Base-by-base conservation (phyloP, 2,113 vertebrate species). In the Tetraodon nigroviridis region DNA sequence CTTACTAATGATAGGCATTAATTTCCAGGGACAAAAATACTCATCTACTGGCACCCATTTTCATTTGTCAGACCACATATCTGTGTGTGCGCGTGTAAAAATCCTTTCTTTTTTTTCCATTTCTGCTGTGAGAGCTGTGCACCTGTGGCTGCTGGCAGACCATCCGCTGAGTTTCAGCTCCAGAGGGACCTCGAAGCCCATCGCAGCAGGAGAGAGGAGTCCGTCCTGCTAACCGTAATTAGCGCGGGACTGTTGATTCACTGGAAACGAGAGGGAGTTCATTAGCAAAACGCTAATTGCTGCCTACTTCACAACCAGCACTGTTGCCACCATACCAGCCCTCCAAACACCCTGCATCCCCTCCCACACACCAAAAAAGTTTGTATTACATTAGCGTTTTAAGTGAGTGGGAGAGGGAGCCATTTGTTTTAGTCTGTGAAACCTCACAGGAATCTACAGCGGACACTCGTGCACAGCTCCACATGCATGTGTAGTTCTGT, bases 181-280 rank as follows among this genome's bases (percentile, higher is more conserved):
- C 76, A 51, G 73, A 82, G 84, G 85, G 87, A 87, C 84, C 82
- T 82, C 79, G 80, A 76, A 83, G 65, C 83, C 61, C 58, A 61
- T 70, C 78, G 79, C 82, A 77, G 79, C 75, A 82, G 84, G 81
- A 85, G 88, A 87, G 80, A 84, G 64, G 76, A 88, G 82, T 87
- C 85, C 76, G 82, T 89, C 84, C 88, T 88, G 87, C 87, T 85
- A 86, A 77, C 85, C 72, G 75, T 90, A 91, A 90, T 90, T 90
- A 91, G 89, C 89, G 77, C 78, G 59, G 84, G 88, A 86, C 88
- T 88, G 88, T 90, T 91, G 89, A 91, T 90, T 90, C 84, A 71
- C 82, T 80, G 87, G 89, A 89, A 91, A 90, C 90, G 90, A 89
- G 86, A 81, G 81, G 84, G 83, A 90, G 87, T 92, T 91, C 87